These are phyloP conservation scores for Scrobipalpa atriplicella DNA, from an alignment of 2,888 invertebrate genomes.

Conservation along the genomic window DNA sequence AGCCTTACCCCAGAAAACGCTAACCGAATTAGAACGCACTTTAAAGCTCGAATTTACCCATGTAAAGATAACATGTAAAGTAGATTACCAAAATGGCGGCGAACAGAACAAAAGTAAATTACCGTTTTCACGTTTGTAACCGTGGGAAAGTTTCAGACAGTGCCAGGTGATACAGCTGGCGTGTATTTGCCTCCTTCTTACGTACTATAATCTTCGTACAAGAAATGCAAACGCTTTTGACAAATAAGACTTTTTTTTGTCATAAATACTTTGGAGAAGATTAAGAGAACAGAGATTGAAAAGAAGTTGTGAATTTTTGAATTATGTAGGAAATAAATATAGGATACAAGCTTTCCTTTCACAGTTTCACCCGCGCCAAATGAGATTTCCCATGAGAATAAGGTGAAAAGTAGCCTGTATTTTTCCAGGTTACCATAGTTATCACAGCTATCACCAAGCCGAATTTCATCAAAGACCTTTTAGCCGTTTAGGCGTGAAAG, in stretches of 20 bases:
- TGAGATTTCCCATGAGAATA: too few relatives aligned
- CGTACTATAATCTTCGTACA: slow-evolving; percentile 52
- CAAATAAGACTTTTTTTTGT: slow-evolving; percentile 71
- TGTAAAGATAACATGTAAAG: slow-evolving; percentile 56
- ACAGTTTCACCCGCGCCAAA: too few relatives aligned
- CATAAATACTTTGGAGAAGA: neutral
- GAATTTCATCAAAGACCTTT: too few relatives aligned
- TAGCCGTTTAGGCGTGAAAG: too few relatives aligned
- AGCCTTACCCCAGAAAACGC: neutral
- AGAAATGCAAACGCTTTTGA: slow-evolving; percentile 50
- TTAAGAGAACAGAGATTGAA: too few relatives aligned
- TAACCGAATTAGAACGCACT: slow-evolving; percentile 25
- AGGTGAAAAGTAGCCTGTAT: too few relatives aligned
- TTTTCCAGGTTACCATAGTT: too few relatives aligned
- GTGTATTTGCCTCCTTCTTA: slow-evolving; percentile 60
- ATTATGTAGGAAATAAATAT: too few relatives aligned
- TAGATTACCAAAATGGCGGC: slow-evolving; percentile 60
- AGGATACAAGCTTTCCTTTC: too few relatives aligned
- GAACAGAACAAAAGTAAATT: slow-evolving; percentile 74
- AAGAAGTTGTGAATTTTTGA: too few relatives aligned
- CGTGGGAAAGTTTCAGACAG: slow-evolving; percentile 61
- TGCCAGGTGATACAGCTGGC: slow-evolving; percentile 61
- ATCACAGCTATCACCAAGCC: too few relatives aligned
- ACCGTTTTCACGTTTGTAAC: slow-evolving; percentile 54
- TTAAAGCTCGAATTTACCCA: slow-evolving; percentile 48